Evolutionary conservation across 2,113 vertebrate genomes (phyloP), one percentile per base, ranked within the genome.

Genomic region (Speoplatyrhinus poulsoni): DNA sequence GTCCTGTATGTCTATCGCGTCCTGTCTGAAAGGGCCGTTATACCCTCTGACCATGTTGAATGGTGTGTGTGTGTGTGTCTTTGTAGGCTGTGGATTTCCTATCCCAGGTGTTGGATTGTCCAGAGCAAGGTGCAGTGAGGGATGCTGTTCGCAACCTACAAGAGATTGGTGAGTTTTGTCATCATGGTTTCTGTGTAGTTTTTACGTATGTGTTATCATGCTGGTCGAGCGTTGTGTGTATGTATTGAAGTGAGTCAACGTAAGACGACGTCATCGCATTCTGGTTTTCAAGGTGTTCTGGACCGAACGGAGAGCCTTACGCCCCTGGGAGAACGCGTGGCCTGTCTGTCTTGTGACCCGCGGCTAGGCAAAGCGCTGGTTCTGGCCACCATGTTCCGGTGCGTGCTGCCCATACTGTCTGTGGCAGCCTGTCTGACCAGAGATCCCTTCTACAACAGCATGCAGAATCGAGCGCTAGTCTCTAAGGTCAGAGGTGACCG

Each of bases 371-470:
- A 99, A 84, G 93, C 94, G 65, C 93, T 99, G 0, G 95, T 99
- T 32, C 82, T 98, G 78, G 93, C 96, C 0, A 88, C 94, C 79
- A 91, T 98, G 88, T 97, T 96, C 89, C 94, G 94, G 11, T 99
- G 98, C 76, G 89, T 94, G 1, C 93, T 96, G 73, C 98, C 98
- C 0, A 88, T 98, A 84, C 87, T 98, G 49, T 93, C 95, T 17
- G 92, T 98, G 0, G 94, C 94, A 0, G 96, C 98, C 68, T 98
- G 95, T 76, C 94, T 99, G 77, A 98, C 95, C n/a, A 92, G 94
- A 62, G 97, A 99, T 78, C 98, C 96, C 0, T 99, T 99, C 88
- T 84, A 93, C 86, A 98, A 96, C 91, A 98, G 96, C 89, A 78
- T 98, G 76, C 93, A 95, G 85, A 97, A 99, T 88, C 91, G 96